Evolutionary conservation across 2,888 invertebrate genomes (phyloP).

Genomic region (Tetragonisca angustula): DNA sequence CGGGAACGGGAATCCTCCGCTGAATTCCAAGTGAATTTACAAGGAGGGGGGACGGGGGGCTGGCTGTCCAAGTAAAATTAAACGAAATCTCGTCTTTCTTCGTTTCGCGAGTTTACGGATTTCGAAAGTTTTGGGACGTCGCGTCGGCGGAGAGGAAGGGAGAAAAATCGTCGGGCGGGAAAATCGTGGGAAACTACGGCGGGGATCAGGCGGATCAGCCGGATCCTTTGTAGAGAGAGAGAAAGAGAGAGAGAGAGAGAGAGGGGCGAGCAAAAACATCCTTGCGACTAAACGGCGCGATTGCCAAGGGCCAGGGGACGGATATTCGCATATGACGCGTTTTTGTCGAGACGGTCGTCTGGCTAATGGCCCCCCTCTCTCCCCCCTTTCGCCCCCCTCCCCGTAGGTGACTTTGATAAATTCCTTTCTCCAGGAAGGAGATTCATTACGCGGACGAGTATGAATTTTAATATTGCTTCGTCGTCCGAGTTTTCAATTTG

Average conservation of each 20-base stretch:
- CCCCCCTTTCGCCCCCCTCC: too few species aligned
- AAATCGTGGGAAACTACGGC: too few species aligned
- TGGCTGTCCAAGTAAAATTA: too few species aligned
- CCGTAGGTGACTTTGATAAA: conserved; percentile 50
- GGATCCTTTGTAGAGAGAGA: not conserved
- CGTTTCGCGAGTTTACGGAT: too few species aligned
- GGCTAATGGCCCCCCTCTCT: conserved; percentile 25
- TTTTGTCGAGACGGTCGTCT: conserved; percentile 33
- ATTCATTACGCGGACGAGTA: conserved; percentile 43
- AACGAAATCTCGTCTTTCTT: too few species aligned
- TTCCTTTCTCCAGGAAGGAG: conserved; percentile 28
- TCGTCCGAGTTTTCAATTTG: not conserved
- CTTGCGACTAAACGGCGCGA: conserved; percentile 5
- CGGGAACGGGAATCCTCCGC: conserved; percentile 28
- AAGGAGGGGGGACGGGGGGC: too few species aligned
- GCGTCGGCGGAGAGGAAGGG: not conserved
- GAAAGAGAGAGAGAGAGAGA: not conserved
- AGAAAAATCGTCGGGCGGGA: too few species aligned
- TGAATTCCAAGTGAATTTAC: conserved; percentile 51
- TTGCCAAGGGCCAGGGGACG: not conserved
- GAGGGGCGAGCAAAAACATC: not conserved
- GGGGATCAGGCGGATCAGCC: too few species aligned
- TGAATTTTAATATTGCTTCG: conserved; percentile 46
- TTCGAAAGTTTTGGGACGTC: too few species aligned
- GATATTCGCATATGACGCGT: conserved; percentile 38